Percentiles rank a stretch among this genome's conserved stretches.
Evolutionary conservation across 2,113 vertebrate genomes (phyloP).

Genomic region (Pelobates fuscus): DNA sequence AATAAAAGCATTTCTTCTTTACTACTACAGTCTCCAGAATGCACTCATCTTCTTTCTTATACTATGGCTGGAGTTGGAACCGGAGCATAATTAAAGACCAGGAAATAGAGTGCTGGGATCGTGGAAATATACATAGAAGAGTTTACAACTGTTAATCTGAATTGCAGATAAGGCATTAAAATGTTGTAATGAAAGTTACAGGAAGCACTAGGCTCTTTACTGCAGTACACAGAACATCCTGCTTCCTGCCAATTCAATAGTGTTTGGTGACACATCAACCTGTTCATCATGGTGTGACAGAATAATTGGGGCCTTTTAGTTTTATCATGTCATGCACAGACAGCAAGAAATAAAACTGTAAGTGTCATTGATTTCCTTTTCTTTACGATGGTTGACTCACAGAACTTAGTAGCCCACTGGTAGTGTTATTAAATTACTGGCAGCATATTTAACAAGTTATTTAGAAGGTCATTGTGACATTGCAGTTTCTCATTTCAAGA

Average conservation of each 20-base stretch:
- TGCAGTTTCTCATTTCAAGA: not conserved
- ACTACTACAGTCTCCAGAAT: too few relatives aligned
- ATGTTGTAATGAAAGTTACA: constrained; percentile 49
- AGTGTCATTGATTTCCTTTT: constrained; percentile 1
- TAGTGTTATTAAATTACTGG: not conserved
- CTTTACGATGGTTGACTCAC: not conserved
- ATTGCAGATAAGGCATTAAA: too few relatives aligned
- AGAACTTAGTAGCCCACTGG: not conserved
- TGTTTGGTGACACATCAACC: constrained; percentile 57
- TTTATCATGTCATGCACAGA: not conserved
- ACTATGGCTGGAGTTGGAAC: too few relatives aligned
- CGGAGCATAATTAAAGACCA: too few relatives aligned
- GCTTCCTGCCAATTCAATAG: constrained; percentile 56
- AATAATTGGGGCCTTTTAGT: constrained; percentile 14
- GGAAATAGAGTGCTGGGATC: too few relatives aligned
- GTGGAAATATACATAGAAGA: too few relatives aligned
- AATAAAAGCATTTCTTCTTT: too few relatives aligned
- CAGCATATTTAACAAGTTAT: too few relatives aligned
- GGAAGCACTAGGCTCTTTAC: constrained; percentile 62
- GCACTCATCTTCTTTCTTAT: too few relatives aligned
- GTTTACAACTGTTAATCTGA: too few relatives aligned
- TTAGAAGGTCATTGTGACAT: not conserved
- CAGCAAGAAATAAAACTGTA: not conserved
- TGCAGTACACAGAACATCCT: constrained; percentile 60
- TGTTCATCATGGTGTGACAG: constrained; percentile 59